Evolutionary conservation across 2,797 vertebrate genomes (phyloP).

Genomic region (Tokudaia muenninki): DNA sequence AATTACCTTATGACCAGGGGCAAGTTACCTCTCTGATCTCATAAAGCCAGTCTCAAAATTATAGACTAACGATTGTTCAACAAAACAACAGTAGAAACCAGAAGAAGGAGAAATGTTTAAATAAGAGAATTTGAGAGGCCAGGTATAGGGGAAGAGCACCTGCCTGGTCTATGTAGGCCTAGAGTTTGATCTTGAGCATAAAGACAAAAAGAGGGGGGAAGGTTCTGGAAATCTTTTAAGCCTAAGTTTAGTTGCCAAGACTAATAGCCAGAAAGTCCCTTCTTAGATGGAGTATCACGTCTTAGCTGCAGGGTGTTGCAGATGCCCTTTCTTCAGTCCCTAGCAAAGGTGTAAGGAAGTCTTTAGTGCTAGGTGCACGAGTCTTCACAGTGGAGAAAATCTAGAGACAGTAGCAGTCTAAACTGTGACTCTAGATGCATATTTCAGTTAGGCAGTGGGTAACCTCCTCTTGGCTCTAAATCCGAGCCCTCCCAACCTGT

Average conservation of each 20-base stretch:
- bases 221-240: not conserved
- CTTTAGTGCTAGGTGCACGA: not conserved
- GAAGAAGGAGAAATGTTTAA: not conserved
- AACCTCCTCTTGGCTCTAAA: not conserved
- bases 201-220: not conserved
- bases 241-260: not conserved
- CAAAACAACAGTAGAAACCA: not conserved
- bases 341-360: not conserved
- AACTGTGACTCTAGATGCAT: not conserved
- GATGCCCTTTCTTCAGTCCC: not conserved
- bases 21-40: not conserved
- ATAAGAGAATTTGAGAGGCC: not conserved
- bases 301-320: not conserved
- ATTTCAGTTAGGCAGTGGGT: not conserved
- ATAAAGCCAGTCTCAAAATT: not conserved
- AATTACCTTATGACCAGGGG: not conserved
- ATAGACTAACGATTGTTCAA: not conserved
- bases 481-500: accelerated
- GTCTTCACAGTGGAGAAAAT: not conserved
- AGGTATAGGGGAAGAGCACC: not conserved
- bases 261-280: not conserved
- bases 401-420: not conserved
- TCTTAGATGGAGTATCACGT: not conserved
- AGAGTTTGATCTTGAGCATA: not conserved
- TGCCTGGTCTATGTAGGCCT: too few species aligned